Base-by-base conservation (phyloP, 2,113 vertebrate genomes). In the Lagopus leucura region DNA sequence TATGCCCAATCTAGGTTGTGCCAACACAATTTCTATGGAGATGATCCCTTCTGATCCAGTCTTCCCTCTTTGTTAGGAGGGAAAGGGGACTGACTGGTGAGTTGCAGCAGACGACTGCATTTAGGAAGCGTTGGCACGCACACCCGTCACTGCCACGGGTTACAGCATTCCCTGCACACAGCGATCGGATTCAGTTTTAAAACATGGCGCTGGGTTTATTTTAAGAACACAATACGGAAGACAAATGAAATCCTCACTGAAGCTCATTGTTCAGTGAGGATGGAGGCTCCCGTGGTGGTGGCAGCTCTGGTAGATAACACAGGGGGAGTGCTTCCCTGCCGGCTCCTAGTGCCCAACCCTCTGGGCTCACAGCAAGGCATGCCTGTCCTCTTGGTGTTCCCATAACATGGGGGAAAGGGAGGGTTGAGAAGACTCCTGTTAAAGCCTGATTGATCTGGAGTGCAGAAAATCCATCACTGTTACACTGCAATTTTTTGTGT, bases 21-120 rank as follows among this genome's bases (percentile, higher is more conserved):
- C 96, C 96, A 96, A 95, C 88, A 95, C 93, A 95, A 97, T 97
- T 97, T 97, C 96, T 96, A 97, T 97, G 96, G 96, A 97, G 96
- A 96, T 97, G 95, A 97, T 95, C 96, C 92, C 77, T 88, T 94
- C 94, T 96, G 92, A 96, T 96, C 95, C 94, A 95, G 93, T 96
- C 94, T 94, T 96, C 73, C 86, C 73, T 93, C 95, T 95, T 94
- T 96, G 95, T 95, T 96, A 93, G 58, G 76, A 94, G 65, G 90
- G 86, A 77, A 76, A 94, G 75, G 75, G 69, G 90, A 75, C 81
- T 66, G 81, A 74, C 1, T 78, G 85, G 67, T 47, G 88, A 92
- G 90, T 66, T 67, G 90, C 94, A 82, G 92, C 63, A 13, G 19
- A 78, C 1, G 1, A 82, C 61, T 61, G 63, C 2, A 0, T 75